Base-by-base conservation (phyloP, 2,888 invertebrate genomes). In the Drosophila leonis region DNA sequence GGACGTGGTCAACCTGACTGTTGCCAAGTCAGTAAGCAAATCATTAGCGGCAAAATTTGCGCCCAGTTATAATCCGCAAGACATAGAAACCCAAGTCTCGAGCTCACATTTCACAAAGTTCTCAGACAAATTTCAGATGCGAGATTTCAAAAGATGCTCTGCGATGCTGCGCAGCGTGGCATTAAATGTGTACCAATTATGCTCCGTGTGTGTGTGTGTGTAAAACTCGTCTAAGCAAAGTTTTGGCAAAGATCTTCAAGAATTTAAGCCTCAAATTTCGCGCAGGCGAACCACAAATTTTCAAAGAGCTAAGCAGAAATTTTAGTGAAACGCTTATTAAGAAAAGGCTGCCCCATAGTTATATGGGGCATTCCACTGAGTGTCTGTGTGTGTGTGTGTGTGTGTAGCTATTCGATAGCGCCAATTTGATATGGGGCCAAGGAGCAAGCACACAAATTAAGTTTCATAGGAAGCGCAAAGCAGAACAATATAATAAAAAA, bases 241-340 rank as follows among this genome's bases (percentile, higher is more conserved):
- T 66, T 80, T 80, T 72, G 57, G 68, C 37, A 63, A 64, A 68
- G 65, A 75, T 75, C 72, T 70, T 71, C 20, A 70, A 69, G 78
- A 87, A 89, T 90, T 79, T 87, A 74, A 79, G 73, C 90, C 67
- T 87, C 82, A 72, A 76, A 79, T 86, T 88, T 86, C 90, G 78
- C 59, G 52, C 68, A 69, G 69, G 64, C 74, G 56, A 67, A 70
- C 61, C 68, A 74, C 54, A 78, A 68, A 70, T 64, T 75, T 66
- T 63, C 60, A 63, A 75, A 83, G 69, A 83, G 74, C 84, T 87
- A 87, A 87, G 84, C 87, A 78, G 29, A 78, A 85, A 87, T 82
- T 87, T 82, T 80, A 61, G 67, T 72, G 74, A 67, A 64, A 60
- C 64, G 52, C 66, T 75, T 78, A 76, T 82, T 84, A 83, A 75